Conservation (phyloP, 2,888 invertebrate species). For the Holacanthella duospinosa region DNA sequence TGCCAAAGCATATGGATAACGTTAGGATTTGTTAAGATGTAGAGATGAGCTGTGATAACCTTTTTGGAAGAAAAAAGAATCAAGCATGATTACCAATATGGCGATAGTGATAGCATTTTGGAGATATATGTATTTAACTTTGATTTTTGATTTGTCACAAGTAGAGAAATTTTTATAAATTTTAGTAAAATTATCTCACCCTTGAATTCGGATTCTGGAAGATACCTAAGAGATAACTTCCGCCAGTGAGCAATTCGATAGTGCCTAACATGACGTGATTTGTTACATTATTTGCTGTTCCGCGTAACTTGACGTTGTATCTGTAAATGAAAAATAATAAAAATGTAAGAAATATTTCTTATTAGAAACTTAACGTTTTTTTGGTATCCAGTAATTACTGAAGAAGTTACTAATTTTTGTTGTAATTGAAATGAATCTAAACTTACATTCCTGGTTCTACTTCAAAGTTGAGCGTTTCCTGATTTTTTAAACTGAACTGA, state of each 20-base stretch:
- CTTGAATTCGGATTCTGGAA: background rate
- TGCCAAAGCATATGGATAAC: slow-evolving; percentile 69
- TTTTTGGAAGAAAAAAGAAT: background rate
- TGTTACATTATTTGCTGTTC: too few species aligned
- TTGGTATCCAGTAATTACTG: too few species aligned
- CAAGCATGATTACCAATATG: background rate
- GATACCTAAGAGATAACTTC: slow-evolving; percentile 8
- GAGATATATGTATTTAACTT: background rate
- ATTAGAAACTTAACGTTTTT: background rate
- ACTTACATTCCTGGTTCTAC: background rate
- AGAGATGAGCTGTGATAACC: background rate
- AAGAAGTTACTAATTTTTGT: too few species aligned
- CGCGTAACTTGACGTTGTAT: background rate
- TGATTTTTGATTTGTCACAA: background rate
- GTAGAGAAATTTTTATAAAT: background rate
- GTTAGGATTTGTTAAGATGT: slow-evolving; percentile 56
- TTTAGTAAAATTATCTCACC: background rate
- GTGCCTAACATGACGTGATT: too few species aligned
- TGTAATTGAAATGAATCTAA: too few species aligned
- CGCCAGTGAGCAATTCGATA: slow-evolving; percentile 1
- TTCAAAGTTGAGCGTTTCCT: background rate
- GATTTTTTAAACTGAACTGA: background rate
- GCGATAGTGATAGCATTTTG: background rate
- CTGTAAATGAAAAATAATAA: background rate
- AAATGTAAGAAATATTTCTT: background rate